Evolutionary conservation across 1,140 invertebrate genomes (phyloP).

Genomic region (Brachionus calyciflorus): DNA sequence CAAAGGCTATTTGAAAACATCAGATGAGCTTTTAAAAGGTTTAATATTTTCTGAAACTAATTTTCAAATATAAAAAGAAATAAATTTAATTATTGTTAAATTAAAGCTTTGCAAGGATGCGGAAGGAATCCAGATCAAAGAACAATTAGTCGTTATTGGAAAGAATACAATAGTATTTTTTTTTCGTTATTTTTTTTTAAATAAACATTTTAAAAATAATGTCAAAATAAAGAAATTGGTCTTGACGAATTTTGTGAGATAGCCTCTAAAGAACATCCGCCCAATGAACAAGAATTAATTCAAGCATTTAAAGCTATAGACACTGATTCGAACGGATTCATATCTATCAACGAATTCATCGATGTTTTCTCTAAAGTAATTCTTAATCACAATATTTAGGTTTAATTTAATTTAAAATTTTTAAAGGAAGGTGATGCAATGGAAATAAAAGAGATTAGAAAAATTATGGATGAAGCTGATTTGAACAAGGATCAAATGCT

Average conservation of each 20-base stretch:
- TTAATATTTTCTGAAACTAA: neutral
- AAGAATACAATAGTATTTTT: neutral
- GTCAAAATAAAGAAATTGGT: conserved; percentile 27
- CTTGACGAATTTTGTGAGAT: conserved; percentile 11
- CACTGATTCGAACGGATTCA: conserved; percentile 7
- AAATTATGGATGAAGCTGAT: conserved; percentile 1
- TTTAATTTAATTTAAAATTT: neutral
- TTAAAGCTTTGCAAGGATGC: conserved; percentile 16
- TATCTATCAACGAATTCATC: neutral
- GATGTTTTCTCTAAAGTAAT: neutral
- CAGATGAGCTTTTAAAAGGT: conserved; percentile 23
- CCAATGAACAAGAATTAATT: neutral
- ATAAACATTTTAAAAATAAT: neutral
- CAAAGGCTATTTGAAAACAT: neutral
- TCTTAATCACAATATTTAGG: neutral
- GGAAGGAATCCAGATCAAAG: conserved; percentile 3
- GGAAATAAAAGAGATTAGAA: neutral
- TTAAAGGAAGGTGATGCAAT: conserved; percentile 16
- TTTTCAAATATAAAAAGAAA: neutral
- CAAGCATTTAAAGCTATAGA: conserved; percentile 31
- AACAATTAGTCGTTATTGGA: neutral
- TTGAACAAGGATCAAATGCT: neutral
- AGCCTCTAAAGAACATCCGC: neutral
- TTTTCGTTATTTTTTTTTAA: neutral
- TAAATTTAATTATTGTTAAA: neutral